Evolutionary conservation across 2,888 invertebrate genomes (phyloP).

Genomic region (Cryptocephalus moraei): DNA sequence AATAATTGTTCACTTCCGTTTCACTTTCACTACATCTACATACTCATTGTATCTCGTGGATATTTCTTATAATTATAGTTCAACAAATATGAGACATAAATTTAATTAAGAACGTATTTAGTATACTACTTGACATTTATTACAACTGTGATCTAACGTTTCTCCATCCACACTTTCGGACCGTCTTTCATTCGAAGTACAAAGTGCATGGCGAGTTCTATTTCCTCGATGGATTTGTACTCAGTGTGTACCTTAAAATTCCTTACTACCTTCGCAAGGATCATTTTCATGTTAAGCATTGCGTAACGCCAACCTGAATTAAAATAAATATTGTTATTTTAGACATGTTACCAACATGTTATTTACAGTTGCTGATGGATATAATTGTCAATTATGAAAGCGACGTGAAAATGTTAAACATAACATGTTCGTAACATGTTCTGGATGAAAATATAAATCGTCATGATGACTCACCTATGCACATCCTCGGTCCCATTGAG

Average conservation of each 20-base stretch:
- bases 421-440: too few relatives aligned
- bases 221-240: conserved; percentile 21
- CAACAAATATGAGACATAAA: too few relatives aligned
- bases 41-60: too few relatives aligned
- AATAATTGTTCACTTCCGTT: too few relatives aligned
- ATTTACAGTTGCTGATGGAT: too few relatives aligned
- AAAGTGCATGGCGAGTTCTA: conserved; percentile 17
- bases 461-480: not conserved
- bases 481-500: too few relatives aligned
- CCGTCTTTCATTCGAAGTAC: conserved; percentile 18
- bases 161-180: conserved; percentile 12
- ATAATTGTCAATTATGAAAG: too few relatives aligned
- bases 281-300: conserved; percentile 38
- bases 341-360: not conserved
- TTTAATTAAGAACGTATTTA: too few relatives aligned
- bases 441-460: not conserved
- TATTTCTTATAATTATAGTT: too few relatives aligned
- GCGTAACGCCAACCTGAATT: conserved; percentile 25
- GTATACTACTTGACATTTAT: too few relatives aligned
- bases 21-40: too few relatives aligned
- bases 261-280: conserved; percentile 31
- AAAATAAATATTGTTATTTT: not conserved
- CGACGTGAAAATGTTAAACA: too few relatives aligned
- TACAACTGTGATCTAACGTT: conserved; percentile 4
- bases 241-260: conserved; percentile 28